These are phyloP conservation scores for Poeciliopsis gracilis DNA, from an alignment of 2,797 vertebrate species.

Conservation along the genomic window DNA sequence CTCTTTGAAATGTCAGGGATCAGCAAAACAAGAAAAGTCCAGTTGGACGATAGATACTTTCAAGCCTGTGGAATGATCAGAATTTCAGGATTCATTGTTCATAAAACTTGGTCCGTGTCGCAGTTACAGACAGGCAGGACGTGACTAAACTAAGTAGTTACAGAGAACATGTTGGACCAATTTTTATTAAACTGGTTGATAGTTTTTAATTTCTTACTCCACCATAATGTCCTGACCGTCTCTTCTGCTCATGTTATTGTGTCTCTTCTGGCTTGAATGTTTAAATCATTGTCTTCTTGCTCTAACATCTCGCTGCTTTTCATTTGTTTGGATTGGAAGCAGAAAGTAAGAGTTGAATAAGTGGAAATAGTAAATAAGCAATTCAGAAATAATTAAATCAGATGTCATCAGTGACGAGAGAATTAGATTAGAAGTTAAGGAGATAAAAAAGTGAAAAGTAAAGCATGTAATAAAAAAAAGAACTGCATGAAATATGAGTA, in stretches of 20 bases:
- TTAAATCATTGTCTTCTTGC: not conserved
- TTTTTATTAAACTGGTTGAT: not conserved
- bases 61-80: constrained; percentile 1
- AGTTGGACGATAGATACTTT: constrained; percentile 3
- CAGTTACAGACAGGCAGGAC: not conserved
- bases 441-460: not conserved
- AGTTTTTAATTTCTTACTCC: not conserved
- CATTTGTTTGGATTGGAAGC: not conserved
- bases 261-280: not conserved
- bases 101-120: not conserved
- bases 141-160: not conserved
- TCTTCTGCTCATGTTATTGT: not conserved
- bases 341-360: not conserved
- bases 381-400: not conserved
- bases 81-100: not conserved
- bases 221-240: not conserved
- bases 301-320: not conserved
- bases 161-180: not conserved
- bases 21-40: constrained; percentile 22
- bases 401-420: not conserved
- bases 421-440: not conserved
- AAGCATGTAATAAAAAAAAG: not conserved
- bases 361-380: not conserved
- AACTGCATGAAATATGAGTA: not conserved
- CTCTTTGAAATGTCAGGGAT: constrained; percentile 36